Conservation (phyloP, 2,888 invertebrate genomes). For the Trissoscelio sp. region DNA sequence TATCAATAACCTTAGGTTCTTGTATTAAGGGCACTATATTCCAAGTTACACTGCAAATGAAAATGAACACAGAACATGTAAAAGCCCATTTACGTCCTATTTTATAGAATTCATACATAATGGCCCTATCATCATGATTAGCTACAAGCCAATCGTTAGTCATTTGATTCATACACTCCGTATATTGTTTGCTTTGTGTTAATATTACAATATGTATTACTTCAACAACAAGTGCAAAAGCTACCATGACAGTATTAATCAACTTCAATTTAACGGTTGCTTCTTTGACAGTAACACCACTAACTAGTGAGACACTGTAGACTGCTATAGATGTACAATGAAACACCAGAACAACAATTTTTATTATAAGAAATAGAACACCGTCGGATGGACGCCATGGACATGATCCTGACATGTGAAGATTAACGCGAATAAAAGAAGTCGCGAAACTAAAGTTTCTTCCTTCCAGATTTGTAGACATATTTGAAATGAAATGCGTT, state of each 20-base stretch:
- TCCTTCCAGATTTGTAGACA: too few species aligned
- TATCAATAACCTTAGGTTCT: background rate
- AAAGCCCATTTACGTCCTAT: constrained; percentile 1
- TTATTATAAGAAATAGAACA: background rate
- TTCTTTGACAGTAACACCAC: too few species aligned
- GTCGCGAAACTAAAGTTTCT: background rate
- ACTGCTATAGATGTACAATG: background rate
- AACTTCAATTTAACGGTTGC: too few species aligned
- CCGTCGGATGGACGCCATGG: background rate
- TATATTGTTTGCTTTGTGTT: too few species aligned
- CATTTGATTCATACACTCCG: too few species aligned
- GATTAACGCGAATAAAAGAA: background rate
- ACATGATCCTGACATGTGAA: constrained; percentile 18
- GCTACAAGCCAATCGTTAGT: background rate
- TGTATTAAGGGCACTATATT: constrained; percentile 2
- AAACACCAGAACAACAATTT: background rate
- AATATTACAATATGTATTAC: too few species aligned
- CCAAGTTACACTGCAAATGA: background rate
- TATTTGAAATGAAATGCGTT: too few species aligned
- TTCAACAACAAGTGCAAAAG: too few species aligned
- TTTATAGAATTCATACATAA: constrained; percentile 3
- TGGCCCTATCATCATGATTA: background rate
- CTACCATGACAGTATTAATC: too few species aligned
- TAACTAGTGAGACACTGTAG: background rate
- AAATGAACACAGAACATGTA: background rate